Evolutionary conservation across 1,140 invertebrate genomes (phyloP), one percentile per base, ranked within the genome.

Genomic region (Brachionus asplanchnoidis): DNA sequence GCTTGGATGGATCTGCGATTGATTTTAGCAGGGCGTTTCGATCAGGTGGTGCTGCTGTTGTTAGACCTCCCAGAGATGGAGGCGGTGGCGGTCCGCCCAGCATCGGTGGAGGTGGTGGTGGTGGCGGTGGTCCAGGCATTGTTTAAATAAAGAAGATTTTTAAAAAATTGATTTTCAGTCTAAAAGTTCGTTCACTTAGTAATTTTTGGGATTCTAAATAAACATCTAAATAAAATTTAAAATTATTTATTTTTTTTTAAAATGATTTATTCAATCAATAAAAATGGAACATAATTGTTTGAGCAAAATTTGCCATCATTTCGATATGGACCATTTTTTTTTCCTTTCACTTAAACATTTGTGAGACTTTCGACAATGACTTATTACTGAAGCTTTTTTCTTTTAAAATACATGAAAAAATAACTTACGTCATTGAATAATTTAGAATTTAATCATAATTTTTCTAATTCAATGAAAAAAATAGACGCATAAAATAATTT

Each of bases 91-190:
- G 73, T 12, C 73, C 73, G 40, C 73, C 42, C 12, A 50, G 9
- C 42, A 46, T 77, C 28, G 44, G 40, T 77, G 73, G 26, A 28
- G 26, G 73, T 50, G 73, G 73, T 26, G 73, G 73, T 12, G 73
- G 73, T 26, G 73, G 73, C 20, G 73, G 73, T 50, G 73, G 73
- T 26, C 73, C 73, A 8, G 73, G 73, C 73, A 77, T 77, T 50
- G 26, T 77, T 73, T 17, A 40, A 73, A 17, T 17, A 44, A 60
- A 60, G 8, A 0, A 60, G 17, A 20, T 60, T 7, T 60, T 26
- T 60, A 3, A 56, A 60, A 60, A 7, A 3, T 60, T 60, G n/a
- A 8, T 60, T 60, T 20, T 60, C 5, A 60, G 53, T 60, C 53
- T 60, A 60, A 60, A 60, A 60, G 53, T 60, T 20, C 20, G 53